Evolutionary conservation across 2,113 vertebrate species (phyloP).

Genomic region (Oreotrochilus melanogaster): DNA sequence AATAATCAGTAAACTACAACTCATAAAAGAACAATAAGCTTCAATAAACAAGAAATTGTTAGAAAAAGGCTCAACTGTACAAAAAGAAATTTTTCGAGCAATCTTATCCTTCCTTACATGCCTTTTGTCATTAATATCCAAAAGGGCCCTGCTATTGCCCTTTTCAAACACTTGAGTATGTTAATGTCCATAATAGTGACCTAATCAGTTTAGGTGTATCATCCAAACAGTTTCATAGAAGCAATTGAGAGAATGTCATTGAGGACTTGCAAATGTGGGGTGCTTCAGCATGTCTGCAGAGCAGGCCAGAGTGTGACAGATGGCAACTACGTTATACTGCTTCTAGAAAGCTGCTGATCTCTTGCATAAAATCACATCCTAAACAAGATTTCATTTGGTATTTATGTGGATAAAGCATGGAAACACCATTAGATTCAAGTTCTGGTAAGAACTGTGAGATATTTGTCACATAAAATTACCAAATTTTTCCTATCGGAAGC

Average conservation of each 20-base stretch:
- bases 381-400: neutral
- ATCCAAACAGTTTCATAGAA: constrained; percentile 36
- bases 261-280: constrained; percentile 42
- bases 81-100: constrained; percentile 2
- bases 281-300: constrained; percentile 18
- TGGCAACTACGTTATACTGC: neutral
- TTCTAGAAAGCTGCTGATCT: neutral
- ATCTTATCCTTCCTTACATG: constrained; percentile 39
- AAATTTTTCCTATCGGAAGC: neutral
- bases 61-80: neutral
- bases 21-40: neutral
- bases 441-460: neutral
- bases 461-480: neutral
- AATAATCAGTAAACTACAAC: constrained; percentile 39
- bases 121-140: constrained; percentile 64
- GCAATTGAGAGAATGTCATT: neutral
- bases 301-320: neutral
- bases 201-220: constrained; percentile 55
- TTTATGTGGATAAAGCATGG: neutral
- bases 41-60: constrained; percentile 26
- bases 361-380: neutral
- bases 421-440: neutral
- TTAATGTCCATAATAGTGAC: constrained; percentile 55
- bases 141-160: neutral
- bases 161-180: constrained; percentile 58